Evolutionary conservation across 1,140 invertebrate species (phyloP), one percentile per base, ranked within the genome.

Genomic region (Ridgeia piscesae): DNA sequence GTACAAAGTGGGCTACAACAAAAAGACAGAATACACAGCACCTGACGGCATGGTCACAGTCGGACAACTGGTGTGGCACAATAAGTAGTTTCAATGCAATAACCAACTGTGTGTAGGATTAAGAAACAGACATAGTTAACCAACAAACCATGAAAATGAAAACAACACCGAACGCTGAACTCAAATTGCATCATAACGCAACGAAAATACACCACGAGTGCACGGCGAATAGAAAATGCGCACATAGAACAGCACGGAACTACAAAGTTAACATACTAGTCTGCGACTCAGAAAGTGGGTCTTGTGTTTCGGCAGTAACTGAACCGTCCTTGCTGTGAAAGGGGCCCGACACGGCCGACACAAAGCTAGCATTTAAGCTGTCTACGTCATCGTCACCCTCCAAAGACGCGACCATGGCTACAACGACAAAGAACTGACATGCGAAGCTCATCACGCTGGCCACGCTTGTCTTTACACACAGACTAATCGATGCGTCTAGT

Each of bases 301-400:
- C 58, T 31, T 31, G 58, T 21, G 58, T 77, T 77, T 77, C 58
- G 0, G 58, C 58, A 77, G 42, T 42, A 11, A 42, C 42, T 42
- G 58, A 77, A 77, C 58, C 27, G 17, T 77, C 58, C 58, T 77
- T 77, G 58, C 58, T 77, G 17, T 21, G 14, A 77, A 77, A 77
- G 2, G 58, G 58, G 58, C 58, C 58, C 27, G 58, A 77, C 58
- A 77, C 27, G 58, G 58, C 58, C 11, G 58, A 77, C 58, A 77
- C 58, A 77, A 77, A 77, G 58, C 58, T 77, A 77, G 58, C 58
- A 77, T 77, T 77, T 77, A 77, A 77, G 58, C 58, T 77, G 58
- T 77, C 58, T 77, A 77, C 2, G 6, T 77, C 58, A 21, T 77
- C 58, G 4, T 77, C 58, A 0, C 11, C 58, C 17, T 77, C 58